Percentiles rank a stretch among this genome's conserved stretches.
phyloP scores from a whole-genome alignment of 2,113 vertebrate genomes.

The Mesocricetus auratus region DNA sequence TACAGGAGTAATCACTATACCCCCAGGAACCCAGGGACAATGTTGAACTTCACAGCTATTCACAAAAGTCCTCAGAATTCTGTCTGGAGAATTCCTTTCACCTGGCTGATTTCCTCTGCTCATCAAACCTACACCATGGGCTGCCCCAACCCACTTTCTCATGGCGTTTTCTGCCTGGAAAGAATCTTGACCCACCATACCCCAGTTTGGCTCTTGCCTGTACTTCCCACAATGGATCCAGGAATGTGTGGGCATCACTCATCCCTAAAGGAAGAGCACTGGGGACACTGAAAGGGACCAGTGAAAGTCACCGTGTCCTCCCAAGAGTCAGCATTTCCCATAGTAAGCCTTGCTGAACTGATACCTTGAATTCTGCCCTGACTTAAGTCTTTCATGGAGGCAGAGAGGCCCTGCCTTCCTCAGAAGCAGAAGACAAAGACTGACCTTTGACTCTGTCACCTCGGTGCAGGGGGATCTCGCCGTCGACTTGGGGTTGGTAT shows the following conservation, averaged over 20 bases:
- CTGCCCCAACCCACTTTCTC: neutral
- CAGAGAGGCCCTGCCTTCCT: fast-evolving
- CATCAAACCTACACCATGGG: neutral
- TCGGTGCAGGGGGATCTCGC: conserved; percentile 96
- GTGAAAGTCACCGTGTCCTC: neutral
- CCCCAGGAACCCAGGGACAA: neutral
- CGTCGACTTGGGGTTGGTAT: conserved; percentile 94
- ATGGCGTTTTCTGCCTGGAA: neutral
- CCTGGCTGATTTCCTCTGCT: neutral
- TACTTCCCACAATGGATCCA: fast-evolving
- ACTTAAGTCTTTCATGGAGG: neutral
- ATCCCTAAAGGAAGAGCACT: neutral
- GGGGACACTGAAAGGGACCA: fast-evolving
- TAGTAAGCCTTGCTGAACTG: fast-evolving
- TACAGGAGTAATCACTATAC: neutral
- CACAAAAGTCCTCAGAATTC: neutral
- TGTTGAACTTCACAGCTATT: neutral
- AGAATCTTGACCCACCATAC: neutral
- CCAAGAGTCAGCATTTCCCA: fast-evolving
- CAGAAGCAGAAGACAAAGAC: conserved; percentile 44
- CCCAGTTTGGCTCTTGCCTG: fast-evolving
- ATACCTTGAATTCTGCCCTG: fast-evolving
- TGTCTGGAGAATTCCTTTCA: neutral
- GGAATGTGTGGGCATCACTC: fast-evolving
- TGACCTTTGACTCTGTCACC: conserved; percentile 97